These are phyloP conservation scores for Bradypus variegatus DNA, from an alignment of 2,797 vertebrate species.

Conservation along the genomic window DNA sequence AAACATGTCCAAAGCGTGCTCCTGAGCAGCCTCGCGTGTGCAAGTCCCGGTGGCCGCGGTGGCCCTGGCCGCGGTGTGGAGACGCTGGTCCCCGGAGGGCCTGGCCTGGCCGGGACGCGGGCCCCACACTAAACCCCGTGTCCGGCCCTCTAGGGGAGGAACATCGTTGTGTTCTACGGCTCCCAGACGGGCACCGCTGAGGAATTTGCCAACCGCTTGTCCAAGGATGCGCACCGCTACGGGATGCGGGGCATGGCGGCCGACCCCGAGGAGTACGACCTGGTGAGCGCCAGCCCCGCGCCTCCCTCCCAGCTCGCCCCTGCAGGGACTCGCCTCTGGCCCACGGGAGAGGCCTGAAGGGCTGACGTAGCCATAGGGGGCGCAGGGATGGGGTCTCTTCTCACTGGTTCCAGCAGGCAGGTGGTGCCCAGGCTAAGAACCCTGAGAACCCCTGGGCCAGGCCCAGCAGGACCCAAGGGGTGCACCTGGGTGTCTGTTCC, in stretches of 20 bases:
- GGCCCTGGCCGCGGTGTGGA: background rate
- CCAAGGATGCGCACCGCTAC: conserved; percentile 96
- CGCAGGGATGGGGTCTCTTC: background rate
- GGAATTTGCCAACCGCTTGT: conserved; percentile 93
- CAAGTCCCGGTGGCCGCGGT: background rate
- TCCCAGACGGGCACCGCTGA: conserved; percentile 97
- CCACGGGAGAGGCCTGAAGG: background rate
- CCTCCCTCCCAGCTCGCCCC: background rate
- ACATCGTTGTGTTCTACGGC: conserved; percentile 96
- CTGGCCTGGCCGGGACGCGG: background rate
- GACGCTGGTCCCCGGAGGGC: background rate
- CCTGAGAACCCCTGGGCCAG: background rate
- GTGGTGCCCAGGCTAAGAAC: background rate
- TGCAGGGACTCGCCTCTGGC: background rate
- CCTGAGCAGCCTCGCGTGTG: background rate
- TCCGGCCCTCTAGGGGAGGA: conserved; percentile 78
- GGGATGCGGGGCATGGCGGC: conserved; percentile 96
- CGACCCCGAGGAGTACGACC: conserved; percentile 94
- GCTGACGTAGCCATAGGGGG: background rate
- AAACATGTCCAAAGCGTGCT: background rate
- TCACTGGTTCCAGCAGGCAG: background rate
- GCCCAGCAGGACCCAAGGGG: background rate
- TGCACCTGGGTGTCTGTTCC: rapidly evolving
- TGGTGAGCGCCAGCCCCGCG: conserved; percentile 77
- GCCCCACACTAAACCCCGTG: no score